Evolutionary conservation across 53 echinoderm and acorn worm species (phyloP).

Genomic region (Apostichopus leukothele): DNA sequence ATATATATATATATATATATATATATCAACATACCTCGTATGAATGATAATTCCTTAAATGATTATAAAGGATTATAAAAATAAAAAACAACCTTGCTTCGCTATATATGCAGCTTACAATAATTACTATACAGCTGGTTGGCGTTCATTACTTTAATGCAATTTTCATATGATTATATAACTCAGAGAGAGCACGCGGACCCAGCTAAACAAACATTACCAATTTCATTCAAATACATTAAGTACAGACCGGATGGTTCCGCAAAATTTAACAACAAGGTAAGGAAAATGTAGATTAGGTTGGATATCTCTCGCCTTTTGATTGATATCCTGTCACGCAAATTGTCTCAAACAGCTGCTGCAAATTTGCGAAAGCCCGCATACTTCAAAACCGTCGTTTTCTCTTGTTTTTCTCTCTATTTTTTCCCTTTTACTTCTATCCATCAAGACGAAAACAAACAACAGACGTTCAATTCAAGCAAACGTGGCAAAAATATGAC

Average conservation of each 20-base stretch:
- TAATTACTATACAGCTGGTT: background rate
- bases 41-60: background rate
- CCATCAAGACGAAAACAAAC: background rate
- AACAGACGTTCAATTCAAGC: background rate
- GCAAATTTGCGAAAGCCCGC: background rate
- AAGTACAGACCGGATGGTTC: background rate
- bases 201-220: background rate
- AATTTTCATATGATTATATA: background rate
- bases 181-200: background rate
- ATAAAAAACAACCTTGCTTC: background rate
- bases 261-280: background rate
- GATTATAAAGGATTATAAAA: background rate
- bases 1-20: too few species aligned
- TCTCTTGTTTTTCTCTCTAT: background rate
- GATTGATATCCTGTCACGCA: background rate
- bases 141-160: background rate
- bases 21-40: too few species aligned
- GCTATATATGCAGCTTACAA: background rate
- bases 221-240: background rate
- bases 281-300: background rate
- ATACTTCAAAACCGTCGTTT: background rate
- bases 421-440: background rate
- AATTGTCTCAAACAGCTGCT: background rate
- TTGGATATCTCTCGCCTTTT: background rate
- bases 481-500: background rate